Conservation (phyloP, 2,113 vertebrate species). For the Psettodes erumei region DNA sequence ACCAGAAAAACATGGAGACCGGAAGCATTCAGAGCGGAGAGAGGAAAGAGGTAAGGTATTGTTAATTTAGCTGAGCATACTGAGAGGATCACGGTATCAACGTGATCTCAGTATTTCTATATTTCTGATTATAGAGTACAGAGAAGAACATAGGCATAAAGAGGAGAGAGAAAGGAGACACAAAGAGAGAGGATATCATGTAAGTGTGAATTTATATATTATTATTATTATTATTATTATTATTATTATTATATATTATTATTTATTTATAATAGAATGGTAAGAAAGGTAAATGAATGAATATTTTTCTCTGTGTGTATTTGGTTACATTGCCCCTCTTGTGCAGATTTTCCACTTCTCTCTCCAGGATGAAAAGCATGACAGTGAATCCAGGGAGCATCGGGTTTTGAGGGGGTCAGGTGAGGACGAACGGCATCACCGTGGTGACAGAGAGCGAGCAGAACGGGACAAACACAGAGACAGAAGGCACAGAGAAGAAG, state of each 20-base stretch:
- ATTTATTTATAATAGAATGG: no score
- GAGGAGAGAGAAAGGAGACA: slow-evolving; percentile 74
- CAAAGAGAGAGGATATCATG: slow-evolving; percentile 63
- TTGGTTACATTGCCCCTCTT: neutral
- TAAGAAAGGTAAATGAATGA: neutral
- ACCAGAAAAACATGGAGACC: slow-evolving; percentile 58
- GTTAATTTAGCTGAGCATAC: neutral
- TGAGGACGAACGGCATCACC: slow-evolving; percentile 50
- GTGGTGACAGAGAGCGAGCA: slow-evolving; percentile 66
- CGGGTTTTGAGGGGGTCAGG: slow-evolving; percentile 47
- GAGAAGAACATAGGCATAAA: slow-evolving; percentile 63
- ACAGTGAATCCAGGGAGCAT: slow-evolving; percentile 57
- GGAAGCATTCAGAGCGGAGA: slow-evolving; percentile 59
- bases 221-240: neutral
- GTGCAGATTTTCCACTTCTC: slow-evolving; percentile 2
- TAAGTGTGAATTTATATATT: slow-evolving; percentile 60
- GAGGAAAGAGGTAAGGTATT: slow-evolving; percentile 69
- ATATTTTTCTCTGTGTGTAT: neutral
- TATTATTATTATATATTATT: no score
- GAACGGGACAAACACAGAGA: slow-evolving; percentile 70
- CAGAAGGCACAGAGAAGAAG: slow-evolving; percentile 52
- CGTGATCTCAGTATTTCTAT: neutral
- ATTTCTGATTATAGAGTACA: slow-evolving; percentile 65
- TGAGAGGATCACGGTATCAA: neutral
- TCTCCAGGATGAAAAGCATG: slow-evolving; percentile 55